A percentile compares a stretch with the other conserved stretches of the same genome.
Evolutionary conservation across 2,797 vertebrate genomes (phyloP).

Genomic region (Takifugu ocellatus): DNA sequence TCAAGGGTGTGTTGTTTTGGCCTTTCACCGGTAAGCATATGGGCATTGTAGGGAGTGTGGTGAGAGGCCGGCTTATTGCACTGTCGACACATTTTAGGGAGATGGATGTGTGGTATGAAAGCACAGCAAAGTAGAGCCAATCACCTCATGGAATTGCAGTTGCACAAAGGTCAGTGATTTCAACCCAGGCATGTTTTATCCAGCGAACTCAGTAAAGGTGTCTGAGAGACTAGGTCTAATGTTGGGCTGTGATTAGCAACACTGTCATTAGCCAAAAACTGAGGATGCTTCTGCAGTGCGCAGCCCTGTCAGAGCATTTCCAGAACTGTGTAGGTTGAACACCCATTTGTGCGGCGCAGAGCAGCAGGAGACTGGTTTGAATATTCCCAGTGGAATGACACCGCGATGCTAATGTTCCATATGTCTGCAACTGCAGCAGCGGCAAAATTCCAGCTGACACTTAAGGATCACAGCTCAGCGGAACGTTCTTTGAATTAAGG

Average conservation of each 20-base stretch:
- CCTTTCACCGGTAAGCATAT: slow-evolving; percentile 25
- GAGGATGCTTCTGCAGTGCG: slow-evolving; percentile 10
- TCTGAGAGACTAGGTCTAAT: background rate
- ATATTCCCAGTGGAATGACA: slow-evolving; percentile 27
- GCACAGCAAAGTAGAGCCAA: slow-evolving; percentile 43
- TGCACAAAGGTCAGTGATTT: slow-evolving; percentile 60
- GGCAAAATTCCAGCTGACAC: slow-evolving; percentile 42
- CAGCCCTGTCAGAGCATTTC: slow-evolving; percentile 34
- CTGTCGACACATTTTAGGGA: slow-evolving; percentile 52
- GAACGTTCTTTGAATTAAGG: slow-evolving; percentile 29
- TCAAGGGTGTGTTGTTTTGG: slow-evolving; percentile 43
- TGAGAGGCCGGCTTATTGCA: slow-evolving; percentile 49
- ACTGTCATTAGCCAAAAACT: too few relatives aligned
- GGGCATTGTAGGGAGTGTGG: slow-evolving; percentile 27
- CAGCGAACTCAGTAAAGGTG: slow-evolving; percentile 16
- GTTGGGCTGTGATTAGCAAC: too few relatives aligned
- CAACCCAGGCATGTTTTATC: slow-evolving; percentile 28
- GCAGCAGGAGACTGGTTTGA: slow-evolving; percentile 17
- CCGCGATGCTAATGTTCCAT: slow-evolving; percentile 32
- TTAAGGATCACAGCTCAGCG: slow-evolving; percentile 42
- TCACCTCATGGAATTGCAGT: slow-evolving; percentile 50
- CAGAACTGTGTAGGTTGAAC: slow-evolving; percentile 2
- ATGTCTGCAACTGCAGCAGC: slow-evolving; percentile 39
- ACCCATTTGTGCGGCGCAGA: slow-evolving; percentile 15
- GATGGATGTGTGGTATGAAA: slow-evolving; percentile 55